Evolutionary conservation across 64 coral and sea anemone genomes (phyloP), one percentile per base, ranked within the genome.

Genomic region (Stylophora pistillata): DNA sequence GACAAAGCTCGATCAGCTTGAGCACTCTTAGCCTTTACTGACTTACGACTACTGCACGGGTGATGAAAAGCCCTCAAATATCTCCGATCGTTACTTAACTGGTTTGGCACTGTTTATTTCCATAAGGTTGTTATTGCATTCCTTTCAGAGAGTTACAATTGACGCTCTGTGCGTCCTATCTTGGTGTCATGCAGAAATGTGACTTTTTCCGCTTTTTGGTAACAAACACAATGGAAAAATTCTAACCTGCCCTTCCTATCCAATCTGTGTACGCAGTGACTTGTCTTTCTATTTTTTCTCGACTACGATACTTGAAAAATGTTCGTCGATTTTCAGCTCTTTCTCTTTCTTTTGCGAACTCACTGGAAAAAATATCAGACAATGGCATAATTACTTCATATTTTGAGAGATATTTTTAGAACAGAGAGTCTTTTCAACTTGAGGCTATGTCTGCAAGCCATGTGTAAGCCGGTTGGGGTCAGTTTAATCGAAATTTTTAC

Each of bases 291-390:
- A 98, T 81, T 71, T 98, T 90, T 78, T 98, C 89, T 85, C 92
- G 96, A 66, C 93, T 88, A 60, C 96, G 93, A 47, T 95, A 88
- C 85, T 98, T 98, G 75, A 98, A 98, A 84, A 95, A 98, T 61
- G 93, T 85, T 52, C 93, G 90, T 52, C 96, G 89, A 81, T 98
- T 94, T 93, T 98, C 96, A 25, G 92, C 96, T 76, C 96, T 60
- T 89, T 98, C 96, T 83, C 96, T 86, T 88, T 98, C 96, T 90
- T 98, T 98, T 14, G 96, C 96, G 93, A 98, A 98, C 63, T 98
- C 96, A 9, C 96, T 98, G 77, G n/a, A 86, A 90, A 74, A 77
- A 30, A 75, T 23, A n/a, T 18, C 15, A 60, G 6, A 1, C 41
- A 0, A 30, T 7, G n/a, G 6, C 14, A 82, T 57, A 68, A 15